These are phyloP conservation scores for Terebella lapidaria DNA, from an alignment of 2,888 invertebrate species.

Conservation along the genomic window DNA sequence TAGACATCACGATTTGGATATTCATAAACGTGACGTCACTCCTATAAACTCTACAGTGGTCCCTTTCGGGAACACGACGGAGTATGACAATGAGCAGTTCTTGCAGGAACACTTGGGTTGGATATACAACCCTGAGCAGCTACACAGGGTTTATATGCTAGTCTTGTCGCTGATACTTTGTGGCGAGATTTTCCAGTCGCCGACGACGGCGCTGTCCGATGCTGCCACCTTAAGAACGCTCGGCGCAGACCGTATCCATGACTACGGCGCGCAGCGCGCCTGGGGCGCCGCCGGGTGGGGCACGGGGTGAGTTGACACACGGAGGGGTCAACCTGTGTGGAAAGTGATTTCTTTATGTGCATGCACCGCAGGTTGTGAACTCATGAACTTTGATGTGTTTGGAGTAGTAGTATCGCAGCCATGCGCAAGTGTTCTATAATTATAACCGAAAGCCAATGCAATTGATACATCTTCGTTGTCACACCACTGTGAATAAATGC, in stretches of 20 bases:
- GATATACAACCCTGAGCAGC: constrained; percentile 12
- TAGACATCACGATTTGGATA: no score
- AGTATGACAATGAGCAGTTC: background rate
- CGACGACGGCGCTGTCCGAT: constrained; percentile 19
- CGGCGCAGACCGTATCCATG: constrained; percentile 2
- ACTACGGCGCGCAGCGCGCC: constrained; percentile 21
- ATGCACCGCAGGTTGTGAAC: no score
- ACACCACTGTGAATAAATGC: no score
- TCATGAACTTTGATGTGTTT: no score
- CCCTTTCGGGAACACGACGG: background rate
- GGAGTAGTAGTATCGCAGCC: no score
- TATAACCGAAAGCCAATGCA: no score
- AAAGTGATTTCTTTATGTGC: no score
- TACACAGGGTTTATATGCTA: constrained; percentile 4
- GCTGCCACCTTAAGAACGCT: constrained; percentile 15
- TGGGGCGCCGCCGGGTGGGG: constrained; percentile 23
- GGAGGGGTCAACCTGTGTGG: no score
- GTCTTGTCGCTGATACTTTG: constrained; percentile 9
- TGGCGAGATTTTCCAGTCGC: constrained; percentile 21
- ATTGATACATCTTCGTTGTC: no score
- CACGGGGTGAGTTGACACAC: constrained; percentile 12
- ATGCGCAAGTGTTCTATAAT: no score
- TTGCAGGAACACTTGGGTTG: constrained; percentile 3
- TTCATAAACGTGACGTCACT: no score
- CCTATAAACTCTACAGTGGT: background rate